Evolutionary conservation across 2,113 vertebrate species (phyloP), one percentile per base, ranked within the genome.

Genomic region (Alectura lathami): DNA sequence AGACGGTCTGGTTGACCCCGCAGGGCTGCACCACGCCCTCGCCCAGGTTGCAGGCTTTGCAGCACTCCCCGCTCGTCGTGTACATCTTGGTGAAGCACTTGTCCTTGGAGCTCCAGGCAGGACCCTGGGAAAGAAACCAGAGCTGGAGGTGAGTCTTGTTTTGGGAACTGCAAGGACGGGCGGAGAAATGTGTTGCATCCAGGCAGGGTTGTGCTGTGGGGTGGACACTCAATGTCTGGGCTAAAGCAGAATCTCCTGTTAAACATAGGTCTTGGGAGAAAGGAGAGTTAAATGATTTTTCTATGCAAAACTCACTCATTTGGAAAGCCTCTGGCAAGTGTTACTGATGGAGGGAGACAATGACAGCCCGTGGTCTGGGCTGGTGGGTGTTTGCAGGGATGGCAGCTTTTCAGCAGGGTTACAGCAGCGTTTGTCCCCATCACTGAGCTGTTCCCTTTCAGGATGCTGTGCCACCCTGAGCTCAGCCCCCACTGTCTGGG

Each of bases 1-100:
- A 99, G 82, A 98, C 96, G 0, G 99, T 99, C 97, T 99, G 99
- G 81, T 98, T 98, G 59, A 85, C 95, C 40, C 98, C 99, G 1
- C 99, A 99, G 32, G 95, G 95, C 92, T 96, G 97, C 87, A 96
- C 92, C 85, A 99, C 98, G 2, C 99, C 99, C 86, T 99, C 99
- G 5, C 99, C 99, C n/a, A 98, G 97, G 81, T 98, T 98, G 94
- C 99, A 99, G 92, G 98, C 91, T 81, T 74, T 88, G 92, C 99
- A 99, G 98, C 99, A 99, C 69, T 99, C 98, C 1, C 99, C 99
- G 0, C 85, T 76, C 3, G 60, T 26, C 1, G 99, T 99, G 93
- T 97, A 98, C 54, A 98, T 83, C 38, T 82, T 87, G 1, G 98
- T 98, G 17, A 10, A 13, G 57, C 99, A 99, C 0, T 91, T 64